phyloP scores from a whole-genome alignment of 2,797 vertebrate species.

The Anisognathus igniventris region DNA sequence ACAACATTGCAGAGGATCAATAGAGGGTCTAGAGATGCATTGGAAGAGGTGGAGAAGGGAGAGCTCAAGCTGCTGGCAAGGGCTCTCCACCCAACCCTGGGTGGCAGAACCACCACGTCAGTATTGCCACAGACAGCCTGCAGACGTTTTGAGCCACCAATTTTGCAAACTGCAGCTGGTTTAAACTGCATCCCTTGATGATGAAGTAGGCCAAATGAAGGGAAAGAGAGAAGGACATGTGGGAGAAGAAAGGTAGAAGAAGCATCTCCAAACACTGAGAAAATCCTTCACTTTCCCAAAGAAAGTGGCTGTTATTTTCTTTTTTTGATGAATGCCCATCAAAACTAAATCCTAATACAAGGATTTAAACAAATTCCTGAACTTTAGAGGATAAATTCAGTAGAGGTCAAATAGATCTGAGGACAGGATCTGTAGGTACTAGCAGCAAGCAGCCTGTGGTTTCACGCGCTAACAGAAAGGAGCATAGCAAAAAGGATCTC shows the following conservation, averaged over 20 bases:
- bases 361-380: neutral
- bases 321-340: neutral
- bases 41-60: neutral
- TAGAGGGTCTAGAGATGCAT: accelerated
- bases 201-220: neutral
- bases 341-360: neutral
- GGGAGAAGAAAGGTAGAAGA: too few species aligned
- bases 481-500: neutral
- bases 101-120: accelerated
- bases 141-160: neutral
- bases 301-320: neutral
- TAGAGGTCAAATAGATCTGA: neutral
- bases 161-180: neutral
- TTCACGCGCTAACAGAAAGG: neutral
- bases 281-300: neutral
- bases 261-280: neutral
- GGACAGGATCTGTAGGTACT: neutral
- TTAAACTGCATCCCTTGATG: neutral
- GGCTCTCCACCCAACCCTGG: neutral
- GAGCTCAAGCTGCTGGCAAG: neutral
- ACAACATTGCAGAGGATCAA: neutral
- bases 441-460: neutral
- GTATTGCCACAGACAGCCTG: neutral
- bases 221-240: too few species aligned
- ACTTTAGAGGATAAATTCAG: neutral